Evolutionary conservation across 2,113 vertebrate species (phyloP).

Genomic region (Psettodes erumei): DNA sequence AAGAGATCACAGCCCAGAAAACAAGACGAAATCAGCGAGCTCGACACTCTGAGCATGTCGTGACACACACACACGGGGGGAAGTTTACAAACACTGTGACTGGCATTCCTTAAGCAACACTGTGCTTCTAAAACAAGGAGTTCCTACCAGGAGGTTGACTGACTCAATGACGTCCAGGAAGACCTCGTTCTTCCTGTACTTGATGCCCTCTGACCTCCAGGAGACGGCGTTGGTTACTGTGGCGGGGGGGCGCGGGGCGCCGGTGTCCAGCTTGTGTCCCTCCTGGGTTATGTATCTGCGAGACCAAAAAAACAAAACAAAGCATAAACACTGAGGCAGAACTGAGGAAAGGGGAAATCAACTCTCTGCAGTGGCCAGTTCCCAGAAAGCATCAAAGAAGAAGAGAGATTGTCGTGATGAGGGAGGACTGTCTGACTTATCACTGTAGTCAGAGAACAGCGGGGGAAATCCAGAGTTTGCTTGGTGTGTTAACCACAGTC

Average conservation of each 20-base stretch:
- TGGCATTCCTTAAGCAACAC: conserved; percentile 50
- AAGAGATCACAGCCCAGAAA: background rate
- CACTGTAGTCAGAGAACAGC: conserved; percentile 7
- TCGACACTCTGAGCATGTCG: conserved; percentile 3
- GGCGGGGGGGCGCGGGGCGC: conserved; percentile 96
- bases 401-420: conserved; percentile 16
- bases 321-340: conserved; percentile 40
- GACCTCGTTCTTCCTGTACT: conserved; percentile 99
- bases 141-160: conserved; percentile 95
- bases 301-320: too few relatives aligned
- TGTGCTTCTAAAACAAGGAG: conserved; percentile 47
- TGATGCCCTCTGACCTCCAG: conserved; percentile 98
- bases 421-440: conserved; percentile 47
- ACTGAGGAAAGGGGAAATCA: conserved; percentile 24
- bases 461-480: conserved; percentile 50
- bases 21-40: background rate
- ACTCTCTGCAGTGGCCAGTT: conserved; percentile 24
- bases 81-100: conserved; percentile 44
- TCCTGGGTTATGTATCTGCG: conserved; percentile 98
- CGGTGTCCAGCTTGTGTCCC: conserved; percentile 98
- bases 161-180: conserved; percentile 99
- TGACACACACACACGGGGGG: conserved; percentile 52
- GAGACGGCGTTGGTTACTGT: conserved; percentile 98
- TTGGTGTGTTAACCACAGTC: background rate
- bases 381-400: conserved; percentile 53